These are phyloP conservation scores for Apogon hyalosoma DNA, from an alignment of 2,797 vertebrate genomes.

Conservation along the genomic window DNA sequence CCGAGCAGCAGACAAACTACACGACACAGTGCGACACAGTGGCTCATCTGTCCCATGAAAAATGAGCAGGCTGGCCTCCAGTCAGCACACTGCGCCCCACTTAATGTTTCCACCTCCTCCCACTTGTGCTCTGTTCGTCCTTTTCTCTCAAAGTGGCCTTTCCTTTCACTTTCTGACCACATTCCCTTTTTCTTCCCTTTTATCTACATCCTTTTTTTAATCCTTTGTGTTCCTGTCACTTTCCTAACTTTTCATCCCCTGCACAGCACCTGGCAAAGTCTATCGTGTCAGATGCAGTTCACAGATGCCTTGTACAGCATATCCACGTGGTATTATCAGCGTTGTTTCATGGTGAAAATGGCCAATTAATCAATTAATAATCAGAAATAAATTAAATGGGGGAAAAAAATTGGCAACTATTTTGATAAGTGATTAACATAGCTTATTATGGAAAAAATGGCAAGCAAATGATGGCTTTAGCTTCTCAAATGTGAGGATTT, in stretches of 20 bases:
- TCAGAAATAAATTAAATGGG: too few relatives aligned
- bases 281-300: neutral
- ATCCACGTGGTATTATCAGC: neutral
- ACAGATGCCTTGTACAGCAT: neutral
- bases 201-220: conserved; percentile 10
- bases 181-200: conserved; percentile 23
- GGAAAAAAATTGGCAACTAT: neutral
- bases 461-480: conserved; percentile 1
- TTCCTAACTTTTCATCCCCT: conserved; percentile 25
- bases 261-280: neutral
- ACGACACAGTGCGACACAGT: conserved; percentile 62
- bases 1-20: conserved; percentile 59
- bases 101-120: conserved; percentile 62
- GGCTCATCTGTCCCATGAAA: conserved; percentile 82
- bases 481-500: conserved; percentile 18
- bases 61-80: conserved; percentile 67
- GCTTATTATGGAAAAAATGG: neutral
- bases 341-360: conserved; percentile 2
- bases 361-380: neutral
- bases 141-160: conserved; percentile 58
- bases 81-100: conserved; percentile 56
- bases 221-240: conserved; percentile 23
- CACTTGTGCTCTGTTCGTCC: conserved; percentile 46
- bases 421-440: conserved; percentile 2
- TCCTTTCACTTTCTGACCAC: conserved; percentile 34